These are phyloP conservation scores for Caenorhabditis elegans DNA, from an alignment of 1,140 invertebrate genomes.

Conservation along the genomic window DNA sequence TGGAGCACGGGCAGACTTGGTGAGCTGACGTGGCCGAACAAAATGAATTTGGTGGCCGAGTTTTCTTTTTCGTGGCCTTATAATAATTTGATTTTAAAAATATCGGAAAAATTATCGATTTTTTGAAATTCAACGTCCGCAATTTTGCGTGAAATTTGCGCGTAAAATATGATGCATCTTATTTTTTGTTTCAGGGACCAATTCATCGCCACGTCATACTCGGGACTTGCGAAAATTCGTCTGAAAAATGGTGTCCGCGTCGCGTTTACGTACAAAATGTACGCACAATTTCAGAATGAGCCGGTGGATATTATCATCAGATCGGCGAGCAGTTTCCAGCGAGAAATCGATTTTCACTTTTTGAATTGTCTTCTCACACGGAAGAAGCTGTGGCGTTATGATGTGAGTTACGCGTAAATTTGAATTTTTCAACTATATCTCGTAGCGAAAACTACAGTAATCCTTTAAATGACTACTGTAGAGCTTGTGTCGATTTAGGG, in stretches of 20 bases:
- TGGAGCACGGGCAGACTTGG: constrained; percentile 13
- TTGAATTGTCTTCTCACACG: not conserved
- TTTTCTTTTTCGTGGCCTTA: too few species aligned
- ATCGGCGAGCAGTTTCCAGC: not conserved
- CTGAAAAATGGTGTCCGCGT: constrained; percentile 5
- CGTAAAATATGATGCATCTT: too few species aligned
- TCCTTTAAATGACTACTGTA: too few species aligned
- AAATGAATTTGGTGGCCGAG: too few species aligned
- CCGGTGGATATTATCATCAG: not conserved
- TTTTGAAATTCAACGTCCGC: too few species aligned
- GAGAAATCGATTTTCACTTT: constrained; percentile 18
- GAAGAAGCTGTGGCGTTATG: not conserved
- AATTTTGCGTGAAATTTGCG: too few species aligned
- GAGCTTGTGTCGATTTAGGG: too few species aligned
- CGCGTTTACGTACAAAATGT: constrained; percentile 6
- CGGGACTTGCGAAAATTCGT: not conserved
- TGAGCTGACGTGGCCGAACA: too few species aligned
- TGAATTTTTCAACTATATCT: too few species aligned
- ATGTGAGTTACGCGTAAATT: not conserved
- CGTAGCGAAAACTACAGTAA: too few species aligned
- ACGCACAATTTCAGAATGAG: not conserved
- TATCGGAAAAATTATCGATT: too few species aligned
- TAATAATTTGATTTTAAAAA: too few species aligned
- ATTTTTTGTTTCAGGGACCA: not conserved
- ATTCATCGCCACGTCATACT: not conserved